Conservation (phyloP, 30 jellyfish, hydroid and myxozoan genomes). For the Mastigias papua region DNA sequence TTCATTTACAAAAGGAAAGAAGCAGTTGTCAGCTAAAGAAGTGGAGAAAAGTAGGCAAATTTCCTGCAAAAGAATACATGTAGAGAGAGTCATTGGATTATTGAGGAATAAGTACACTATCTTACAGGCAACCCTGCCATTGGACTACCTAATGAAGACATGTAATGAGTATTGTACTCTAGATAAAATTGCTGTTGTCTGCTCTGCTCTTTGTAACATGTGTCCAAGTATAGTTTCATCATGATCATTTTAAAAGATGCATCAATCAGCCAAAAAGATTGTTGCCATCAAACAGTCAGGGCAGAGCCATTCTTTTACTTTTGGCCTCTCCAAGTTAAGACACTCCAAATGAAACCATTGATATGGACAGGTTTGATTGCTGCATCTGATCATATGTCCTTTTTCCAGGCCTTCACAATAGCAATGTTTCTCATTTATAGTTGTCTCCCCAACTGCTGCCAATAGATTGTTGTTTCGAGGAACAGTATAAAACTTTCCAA, state of each 20-base stretch:
- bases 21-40: neutral
- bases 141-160: no score
- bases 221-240: neutral
- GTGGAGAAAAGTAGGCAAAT: neutral
- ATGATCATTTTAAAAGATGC: neutral
- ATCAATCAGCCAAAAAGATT: neutral
- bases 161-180: no score
- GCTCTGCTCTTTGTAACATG: no score
- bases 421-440: neutral
- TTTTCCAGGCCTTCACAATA: neutral
- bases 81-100: no score
- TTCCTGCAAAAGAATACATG: no score
- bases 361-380: neutral
- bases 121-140: no score
- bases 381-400: neutral
- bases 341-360: neutral
- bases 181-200: no score
- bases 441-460: neutral
- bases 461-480: neutral
- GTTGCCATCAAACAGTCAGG: neutral
- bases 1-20: neutral
- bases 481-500: neutral
- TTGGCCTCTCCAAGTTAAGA: neutral
- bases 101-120: no score
- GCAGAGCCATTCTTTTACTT: neutral